Evolutionary conservation across 2,888 invertebrate species (phyloP), one percentile per base, ranked within the genome.

Genomic region (Biston betularia): DNA sequence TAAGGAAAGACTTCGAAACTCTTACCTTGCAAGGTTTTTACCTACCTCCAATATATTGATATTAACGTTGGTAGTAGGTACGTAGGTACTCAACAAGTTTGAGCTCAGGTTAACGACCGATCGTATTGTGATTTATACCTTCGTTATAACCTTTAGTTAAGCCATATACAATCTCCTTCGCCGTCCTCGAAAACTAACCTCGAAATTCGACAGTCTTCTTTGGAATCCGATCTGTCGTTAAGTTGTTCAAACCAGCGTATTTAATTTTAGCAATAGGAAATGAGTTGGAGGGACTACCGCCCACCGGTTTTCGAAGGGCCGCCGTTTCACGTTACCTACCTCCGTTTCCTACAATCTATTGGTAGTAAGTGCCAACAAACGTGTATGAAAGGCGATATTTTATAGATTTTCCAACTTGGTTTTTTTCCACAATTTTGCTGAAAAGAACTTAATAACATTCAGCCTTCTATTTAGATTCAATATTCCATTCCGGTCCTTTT

Each of bases 201-300:
- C 71, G 72, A 53, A 61, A 67, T 67, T 63, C 57, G 68, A 70
- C 68, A 65, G 70, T 72, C 70, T 70, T 72, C 74, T 63, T 71
- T 72, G 67, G 64, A 71, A 60, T 69, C 46, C 53, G 53, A 70
- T 59, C 62, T 58, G 71, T 69, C 62, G 42, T 65, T 33, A 60
- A 61, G 63, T 34, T 34, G 50, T 35, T 46, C 45, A 48, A 63
- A 55, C 49, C 48, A 58, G 45, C 6, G 38, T 42, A 34, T 64
- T 69, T 67, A 67, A 67, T 62, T 70, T 68, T 65, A 72, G 65
- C 46, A 68, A 65, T 67, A 74, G 56, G 68, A 68, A 69, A 70
- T 63, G 33, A 44, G 38, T 45, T 33, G 12, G 2, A 35, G 45
- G 44, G 10, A 46, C 40, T n/a, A 42, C 59, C 45, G 54, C 48